phyloP scores from a whole-genome alignment of 2,888 invertebrate species.

The Drosophila rubida region DNA sequence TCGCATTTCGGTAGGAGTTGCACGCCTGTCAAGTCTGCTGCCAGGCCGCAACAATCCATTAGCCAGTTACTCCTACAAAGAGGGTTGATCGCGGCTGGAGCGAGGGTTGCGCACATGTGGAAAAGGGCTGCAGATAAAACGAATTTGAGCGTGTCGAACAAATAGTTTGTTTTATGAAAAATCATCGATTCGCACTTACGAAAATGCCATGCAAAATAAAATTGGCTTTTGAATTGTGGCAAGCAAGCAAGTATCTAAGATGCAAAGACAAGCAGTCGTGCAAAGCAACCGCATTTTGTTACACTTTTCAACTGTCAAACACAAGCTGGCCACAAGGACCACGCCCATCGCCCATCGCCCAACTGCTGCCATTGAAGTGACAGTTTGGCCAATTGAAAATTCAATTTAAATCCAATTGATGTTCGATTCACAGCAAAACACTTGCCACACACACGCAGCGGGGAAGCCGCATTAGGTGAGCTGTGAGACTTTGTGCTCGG shows the following conservation, averaged over 20 bases:
- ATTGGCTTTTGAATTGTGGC: no score
- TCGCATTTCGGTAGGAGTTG: constrained; percentile 40
- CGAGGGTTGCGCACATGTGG: neutral
- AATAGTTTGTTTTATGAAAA: no score
- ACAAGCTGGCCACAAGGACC: constrained; percentile 44
- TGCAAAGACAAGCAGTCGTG: constrained; percentile 14
- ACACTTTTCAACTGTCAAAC: constrained; percentile 51
- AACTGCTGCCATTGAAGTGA: constrained; percentile 19
- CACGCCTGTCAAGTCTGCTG: constrained; percentile 50
- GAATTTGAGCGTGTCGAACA: neutral
- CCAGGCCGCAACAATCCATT: constrained; percentile 9
- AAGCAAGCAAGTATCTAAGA: neutral
- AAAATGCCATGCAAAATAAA: neutral
- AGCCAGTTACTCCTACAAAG: constrained; percentile 21
- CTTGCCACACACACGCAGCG: constrained; percentile 49
- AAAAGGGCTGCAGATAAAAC: neutral
- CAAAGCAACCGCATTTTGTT: constrained; percentile 5
- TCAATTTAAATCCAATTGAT: constrained; percentile 76
- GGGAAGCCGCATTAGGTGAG: constrained; percentile 69
- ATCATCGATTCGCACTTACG: no score
- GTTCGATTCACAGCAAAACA: constrained; percentile 43
- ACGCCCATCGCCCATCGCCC: constrained; percentile 47
- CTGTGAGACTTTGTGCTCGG: constrained; percentile 39
- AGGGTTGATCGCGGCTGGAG: constrained; percentile 2
- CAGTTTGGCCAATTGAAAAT: constrained; percentile 71